Evolutionary conservation across 2,797 vertebrate species (phyloP), one percentile per base, ranked within the genome.

Genomic region (Champsocephalus esox): DNA sequence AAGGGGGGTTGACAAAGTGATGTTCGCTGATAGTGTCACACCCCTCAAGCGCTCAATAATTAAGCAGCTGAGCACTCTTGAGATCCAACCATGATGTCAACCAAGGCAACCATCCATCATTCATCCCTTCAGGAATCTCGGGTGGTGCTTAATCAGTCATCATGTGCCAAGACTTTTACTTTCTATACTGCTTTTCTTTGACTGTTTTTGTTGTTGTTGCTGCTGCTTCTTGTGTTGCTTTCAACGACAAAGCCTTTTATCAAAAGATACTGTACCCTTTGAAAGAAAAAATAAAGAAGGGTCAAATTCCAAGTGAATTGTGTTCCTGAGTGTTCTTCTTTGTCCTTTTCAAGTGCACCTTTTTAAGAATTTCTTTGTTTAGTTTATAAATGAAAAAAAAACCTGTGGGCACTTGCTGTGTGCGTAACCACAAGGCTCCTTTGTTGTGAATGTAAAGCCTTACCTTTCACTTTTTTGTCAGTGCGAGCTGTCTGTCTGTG

Each of bases 11-110:
- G 55, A 71, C 78, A 79, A 84, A 70, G 59, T 32, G 87, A 78
- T 73, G 84, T 81, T 76, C 21, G 16, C 73, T 12, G 81, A 77
- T 88, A 54, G 54, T 52, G 75, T 81, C 74, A 66, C 73, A 66
- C 49, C 77, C 85, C 80, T 81, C 80, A 73, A 80, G 80, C 88
- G 67, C 54, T 92, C 77, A 86, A 85, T 90, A 87, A 90, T 90
- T 82, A 87, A 92, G 72, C 73, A 87, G 78, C 80, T 78, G 68
- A 87, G 80, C 71, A 80, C 79, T 81, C 75, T 62, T 65, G 82
- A 81, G 82, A 83, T 82, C 80, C 73, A 70, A 62, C 73, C 3
- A 69, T 32, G 84, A 89, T 82, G 88, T 89, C 90, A 88, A 61
- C 66, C 69, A 24, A 84, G 73, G 83, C 75, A 78, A 59, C 66